These are phyloP conservation scores for Strix aluco DNA, from an alignment of 2,113 vertebrate genomes.

Conservation along the genomic window DNA sequence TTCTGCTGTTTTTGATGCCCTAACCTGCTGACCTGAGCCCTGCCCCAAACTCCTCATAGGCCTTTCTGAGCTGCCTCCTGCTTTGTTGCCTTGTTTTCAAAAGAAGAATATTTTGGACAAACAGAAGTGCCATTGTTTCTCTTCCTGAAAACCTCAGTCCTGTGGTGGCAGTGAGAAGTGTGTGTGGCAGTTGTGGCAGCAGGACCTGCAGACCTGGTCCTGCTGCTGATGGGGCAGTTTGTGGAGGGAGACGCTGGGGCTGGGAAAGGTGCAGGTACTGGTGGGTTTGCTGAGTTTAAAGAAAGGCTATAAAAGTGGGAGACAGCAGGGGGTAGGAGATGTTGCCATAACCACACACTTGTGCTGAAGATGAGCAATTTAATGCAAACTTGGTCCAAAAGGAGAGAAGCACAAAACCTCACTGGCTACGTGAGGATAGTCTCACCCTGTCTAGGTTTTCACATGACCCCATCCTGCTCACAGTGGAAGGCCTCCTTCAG, in stretches of 20 bases:
- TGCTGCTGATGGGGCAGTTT: background rate
- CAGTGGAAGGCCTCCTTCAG: background rate
- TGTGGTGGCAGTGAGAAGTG: background rate
- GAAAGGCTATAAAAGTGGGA: background rate
- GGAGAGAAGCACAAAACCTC: background rate
- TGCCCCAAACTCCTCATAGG: background rate
- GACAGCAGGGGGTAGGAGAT: background rate
- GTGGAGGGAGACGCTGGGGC: background rate
- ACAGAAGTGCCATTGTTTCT: background rate
- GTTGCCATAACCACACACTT: background rate
- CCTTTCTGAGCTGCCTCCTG: background rate
- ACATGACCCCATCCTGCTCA: background rate
- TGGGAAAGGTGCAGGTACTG: background rate
- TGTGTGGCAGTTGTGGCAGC: background rate
- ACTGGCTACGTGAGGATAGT: background rate
- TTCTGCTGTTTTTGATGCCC: constrained; percentile 32
- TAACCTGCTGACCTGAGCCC: constrained; percentile 23
- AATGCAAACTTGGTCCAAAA: background rate
- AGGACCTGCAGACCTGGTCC: background rate
- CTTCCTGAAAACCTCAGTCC: background rate
- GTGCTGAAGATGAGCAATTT: background rate
- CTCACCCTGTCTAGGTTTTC: background rate
- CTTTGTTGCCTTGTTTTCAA: background rate
- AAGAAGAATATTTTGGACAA: background rate
- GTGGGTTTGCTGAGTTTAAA: background rate